Conservation (phyloP, 1,140 invertebrate species). For the Zaprionus nigranus region DNA sequence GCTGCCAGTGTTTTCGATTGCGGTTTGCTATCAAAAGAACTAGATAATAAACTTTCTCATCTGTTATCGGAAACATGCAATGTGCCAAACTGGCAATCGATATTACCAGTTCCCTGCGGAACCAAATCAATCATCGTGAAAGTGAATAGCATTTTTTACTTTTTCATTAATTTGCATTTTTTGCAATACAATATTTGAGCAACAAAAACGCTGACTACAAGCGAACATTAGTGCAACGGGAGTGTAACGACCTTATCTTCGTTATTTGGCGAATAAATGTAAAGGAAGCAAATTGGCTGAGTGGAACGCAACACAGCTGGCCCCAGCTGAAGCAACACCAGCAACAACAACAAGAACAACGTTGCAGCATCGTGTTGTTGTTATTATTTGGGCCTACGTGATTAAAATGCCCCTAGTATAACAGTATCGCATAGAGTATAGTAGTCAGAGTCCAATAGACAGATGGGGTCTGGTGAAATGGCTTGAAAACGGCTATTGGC, state of each 20-base stretch:
- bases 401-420: slow-evolving; percentile 65
- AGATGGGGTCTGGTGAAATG: slow-evolving; percentile 53
- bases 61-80: not conserved
- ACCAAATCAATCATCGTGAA: slow-evolving; percentile 33
- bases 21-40: not conserved
- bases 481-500: slow-evolving; percentile 34
- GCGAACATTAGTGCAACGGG: not conserved
- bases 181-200: slow-evolving; percentile 15
- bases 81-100: slow-evolving; percentile 18
- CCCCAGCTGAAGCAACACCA: slow-evolving; percentile 19
- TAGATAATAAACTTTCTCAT: not conserved
- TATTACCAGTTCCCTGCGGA: slow-evolving; percentile 34
- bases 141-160: slow-evolving; percentile 47
- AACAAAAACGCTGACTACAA: slow-evolving; percentile 5
- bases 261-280: slow-evolving; percentile 1
- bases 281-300: slow-evolving; percentile 18
- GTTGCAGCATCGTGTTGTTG: slow-evolving; percentile 48
- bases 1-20: not conserved
- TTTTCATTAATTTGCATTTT: slow-evolving; percentile 50
- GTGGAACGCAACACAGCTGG: slow-evolving; percentile 24
- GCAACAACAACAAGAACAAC: slow-evolving; percentile 45
- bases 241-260: not conserved
- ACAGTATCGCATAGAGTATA: slow-evolving; percentile 35
- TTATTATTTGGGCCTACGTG: slow-evolving; percentile 77
- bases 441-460: slow-evolving; percentile 33